A percentile compares a stretch with the other conserved stretches of the same genome.
These are phyloP conservation scores for Phocoena phocoena DNA, from an alignment of 2,113 vertebrate species.

Conservation along the genomic window DNA sequence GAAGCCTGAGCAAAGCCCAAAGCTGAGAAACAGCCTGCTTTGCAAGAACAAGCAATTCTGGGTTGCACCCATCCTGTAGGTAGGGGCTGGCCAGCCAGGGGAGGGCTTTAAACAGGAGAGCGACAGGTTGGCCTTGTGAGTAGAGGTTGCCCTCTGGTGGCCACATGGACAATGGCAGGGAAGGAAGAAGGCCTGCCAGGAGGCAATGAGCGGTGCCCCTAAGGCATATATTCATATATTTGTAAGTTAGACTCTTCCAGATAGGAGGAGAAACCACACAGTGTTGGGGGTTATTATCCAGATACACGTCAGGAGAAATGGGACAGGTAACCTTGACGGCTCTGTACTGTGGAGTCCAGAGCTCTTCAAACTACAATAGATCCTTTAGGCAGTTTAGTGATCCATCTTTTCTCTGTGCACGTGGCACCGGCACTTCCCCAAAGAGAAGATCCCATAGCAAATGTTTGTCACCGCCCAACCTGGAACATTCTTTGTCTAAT, in stretches of 20 bases:
- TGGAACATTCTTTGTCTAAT: background rate
- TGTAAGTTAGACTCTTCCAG: background rate
- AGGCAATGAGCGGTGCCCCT: background rate
- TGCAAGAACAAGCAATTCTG: background rate
- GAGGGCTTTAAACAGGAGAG: background rate
- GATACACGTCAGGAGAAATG: background rate
- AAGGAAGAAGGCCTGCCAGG: background rate
- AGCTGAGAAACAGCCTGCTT: background rate
- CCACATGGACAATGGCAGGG: background rate
- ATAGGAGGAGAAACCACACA: background rate
- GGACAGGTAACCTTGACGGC: background rate
- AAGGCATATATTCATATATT: background rate
- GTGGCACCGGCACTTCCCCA: background rate
- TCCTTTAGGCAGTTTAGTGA: background rate
- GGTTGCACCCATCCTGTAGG: background rate
- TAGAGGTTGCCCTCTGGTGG: slow-evolving; percentile 40
- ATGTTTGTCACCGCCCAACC: background rate
- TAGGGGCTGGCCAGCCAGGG: background rate
- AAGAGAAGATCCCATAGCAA: background rate
- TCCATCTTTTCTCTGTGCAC: background rate
- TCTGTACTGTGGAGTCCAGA: background rate
- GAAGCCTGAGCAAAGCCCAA: background rate
- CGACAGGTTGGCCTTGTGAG: background rate
- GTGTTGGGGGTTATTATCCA: background rate
- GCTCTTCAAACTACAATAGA: background rate